Conservation (phyloP, 2,113 vertebrate genomes). For the Brachyhypopomus gauderio region DNA sequence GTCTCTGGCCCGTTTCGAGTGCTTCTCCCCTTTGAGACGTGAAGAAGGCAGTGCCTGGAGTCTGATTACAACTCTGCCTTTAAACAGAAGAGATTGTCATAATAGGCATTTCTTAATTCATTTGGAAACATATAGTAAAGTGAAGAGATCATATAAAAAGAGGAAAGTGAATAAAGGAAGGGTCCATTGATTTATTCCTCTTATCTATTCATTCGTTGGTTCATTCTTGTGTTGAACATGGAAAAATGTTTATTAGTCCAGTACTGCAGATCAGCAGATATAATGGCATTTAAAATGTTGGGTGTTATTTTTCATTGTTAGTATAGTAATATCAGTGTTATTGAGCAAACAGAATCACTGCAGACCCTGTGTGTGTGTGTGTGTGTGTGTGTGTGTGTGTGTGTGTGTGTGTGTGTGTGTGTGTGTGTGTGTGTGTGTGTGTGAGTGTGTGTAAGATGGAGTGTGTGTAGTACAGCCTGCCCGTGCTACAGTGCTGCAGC, state of each 20-base stretch:
- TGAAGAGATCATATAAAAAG: neutral
- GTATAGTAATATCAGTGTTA: neutral
- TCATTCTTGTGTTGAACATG: neutral
- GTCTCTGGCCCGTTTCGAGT: constrained; percentile 21
- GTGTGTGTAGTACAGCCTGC: neutral
- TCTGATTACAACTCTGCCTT: constrained; percentile 22
- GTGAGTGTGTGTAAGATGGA: neutral
- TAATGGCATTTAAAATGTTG: neutral
- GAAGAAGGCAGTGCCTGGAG: constrained; percentile 1
- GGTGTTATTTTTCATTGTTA: no score
- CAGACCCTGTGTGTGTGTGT: neutral
- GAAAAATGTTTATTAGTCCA: neutral
- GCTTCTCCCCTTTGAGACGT: neutral
- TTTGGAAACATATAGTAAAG: neutral
- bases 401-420: neutral
- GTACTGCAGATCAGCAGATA: no score
- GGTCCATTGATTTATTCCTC: neutral
- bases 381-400: neutral
- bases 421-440: neutral
- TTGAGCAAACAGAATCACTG: neutral
- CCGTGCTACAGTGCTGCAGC: no score
- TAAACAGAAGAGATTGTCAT: neutral
- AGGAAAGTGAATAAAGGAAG: neutral
- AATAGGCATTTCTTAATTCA: neutral
- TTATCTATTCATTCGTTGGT: neutral